Percentiles rank a stretch among this genome's conserved stretches.
Conservation (phyloP, 2,888 invertebrate species). For the Drosophila acutilabella region DNA sequence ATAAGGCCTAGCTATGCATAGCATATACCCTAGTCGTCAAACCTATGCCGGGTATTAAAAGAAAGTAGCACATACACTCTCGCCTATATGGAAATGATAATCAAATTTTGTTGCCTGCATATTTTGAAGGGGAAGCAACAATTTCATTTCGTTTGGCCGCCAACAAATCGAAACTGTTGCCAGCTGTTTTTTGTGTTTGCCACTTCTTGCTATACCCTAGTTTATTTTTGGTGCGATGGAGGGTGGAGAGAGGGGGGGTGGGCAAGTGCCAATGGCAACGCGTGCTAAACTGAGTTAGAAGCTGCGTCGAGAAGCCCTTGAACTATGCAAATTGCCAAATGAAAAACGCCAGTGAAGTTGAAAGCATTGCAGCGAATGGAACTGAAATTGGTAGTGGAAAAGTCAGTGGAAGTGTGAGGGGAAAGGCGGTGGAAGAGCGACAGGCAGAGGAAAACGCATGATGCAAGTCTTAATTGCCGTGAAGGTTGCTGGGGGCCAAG, state of each 20-base stretch:
- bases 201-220: not conserved
- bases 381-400: not conserved
- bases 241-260: conserved; percentile 3
- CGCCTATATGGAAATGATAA: conserved; percentile 35
- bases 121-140: conserved; percentile 56
- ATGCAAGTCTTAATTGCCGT: conserved; percentile 59
- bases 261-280: conserved; percentile 47
- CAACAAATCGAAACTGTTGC: conserved; percentile 42
- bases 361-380: conserved; percentile 25
- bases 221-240: not conserved
- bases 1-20: not conserved
- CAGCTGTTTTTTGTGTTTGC: conserved; percentile 41
- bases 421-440: not conserved
- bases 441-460: conserved; percentile 29
- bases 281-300: conserved; percentile 56
- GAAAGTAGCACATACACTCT: conserved; percentile 8
- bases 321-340: conserved; percentile 73
- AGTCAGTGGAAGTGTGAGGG: not conserved
- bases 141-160: conserved; percentile 55
- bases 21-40: not conserved
- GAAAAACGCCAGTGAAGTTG: conserved; percentile 60
- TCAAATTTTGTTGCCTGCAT: conserved; percentile 61
- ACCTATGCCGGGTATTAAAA: not conserved
- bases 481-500: conserved; percentile 49
- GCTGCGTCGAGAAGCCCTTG: conserved; percentile 60